A percentile compares a stretch with the other conserved stretches of the same genome.
Evolutionary conservation across 2,888 invertebrate genomes (phyloP).

Genomic region (Apamea sordens): DNA sequence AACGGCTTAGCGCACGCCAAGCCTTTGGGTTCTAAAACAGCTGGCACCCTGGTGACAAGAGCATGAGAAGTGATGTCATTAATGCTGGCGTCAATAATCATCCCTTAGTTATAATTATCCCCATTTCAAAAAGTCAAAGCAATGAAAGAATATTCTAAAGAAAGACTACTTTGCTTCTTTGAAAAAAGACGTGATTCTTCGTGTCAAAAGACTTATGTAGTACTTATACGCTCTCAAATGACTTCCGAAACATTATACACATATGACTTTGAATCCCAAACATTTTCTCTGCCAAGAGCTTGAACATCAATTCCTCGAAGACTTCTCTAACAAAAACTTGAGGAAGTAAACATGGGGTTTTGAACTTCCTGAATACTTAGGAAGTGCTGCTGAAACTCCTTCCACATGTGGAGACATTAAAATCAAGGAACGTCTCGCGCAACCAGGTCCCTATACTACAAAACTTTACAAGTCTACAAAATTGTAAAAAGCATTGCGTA

Average conservation of each 20-base stretch:
- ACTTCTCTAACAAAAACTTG: conserved; percentile 17
- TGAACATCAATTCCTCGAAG: conserved; percentile 7
- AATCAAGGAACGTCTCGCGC: background rate
- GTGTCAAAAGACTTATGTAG: background rate
- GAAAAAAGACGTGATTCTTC: too few relatives aligned
- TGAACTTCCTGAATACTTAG: conserved; percentile 10
- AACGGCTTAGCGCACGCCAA: too few relatives aligned
- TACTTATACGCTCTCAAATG: background rate
- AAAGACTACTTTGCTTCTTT: background rate
- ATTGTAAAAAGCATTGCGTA: too few relatives aligned
- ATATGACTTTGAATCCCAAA: background rate
- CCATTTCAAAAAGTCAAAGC: background rate
- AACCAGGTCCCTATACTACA: too few relatives aligned
- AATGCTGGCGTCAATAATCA: background rate
- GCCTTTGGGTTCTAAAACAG: too few relatives aligned
- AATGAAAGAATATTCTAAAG: background rate
- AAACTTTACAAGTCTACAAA: too few relatives aligned
- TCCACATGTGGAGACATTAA: background rate
- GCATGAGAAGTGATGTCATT: too few relatives aligned
- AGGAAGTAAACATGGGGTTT: conserved; percentile 24
- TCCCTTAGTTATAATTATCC: background rate
- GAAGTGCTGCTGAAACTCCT: background rate
- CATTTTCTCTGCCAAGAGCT: background rate
- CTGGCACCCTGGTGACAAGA: too few relatives aligned
- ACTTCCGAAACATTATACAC: conserved; percentile 1